phyloP scores from a whole-genome alignment of 2,888 invertebrate genomes.

The Orchesellides sinensis region DNA sequence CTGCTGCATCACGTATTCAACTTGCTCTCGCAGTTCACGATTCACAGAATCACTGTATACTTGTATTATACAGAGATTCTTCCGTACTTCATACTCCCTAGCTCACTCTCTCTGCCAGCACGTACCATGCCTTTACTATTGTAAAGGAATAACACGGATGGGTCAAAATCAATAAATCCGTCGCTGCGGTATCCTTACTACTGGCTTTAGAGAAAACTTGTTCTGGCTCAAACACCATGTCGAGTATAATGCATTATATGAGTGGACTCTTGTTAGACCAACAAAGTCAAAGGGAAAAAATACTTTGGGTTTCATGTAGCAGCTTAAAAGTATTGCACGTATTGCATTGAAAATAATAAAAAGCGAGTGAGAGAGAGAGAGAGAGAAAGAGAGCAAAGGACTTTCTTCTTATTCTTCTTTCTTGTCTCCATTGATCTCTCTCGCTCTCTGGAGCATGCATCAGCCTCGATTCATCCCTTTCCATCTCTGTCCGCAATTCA shows the following conservation, averaged over 20 bases:
- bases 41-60: background rate
- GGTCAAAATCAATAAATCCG: slow-evolving; percentile 74
- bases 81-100: background rate
- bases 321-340: background rate
- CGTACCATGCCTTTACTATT: slow-evolving; percentile 29
- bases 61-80: background rate
- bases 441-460: slow-evolving; percentile 51
- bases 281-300: slow-evolving; percentile 46
- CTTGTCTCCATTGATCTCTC: slow-evolving; percentile 58
- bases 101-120: background rate
- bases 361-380: slow-evolving; percentile 15
- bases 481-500: slow-evolving; percentile 60
- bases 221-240: slow-evolving; percentile 64
- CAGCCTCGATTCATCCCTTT: slow-evolving; percentile 57
- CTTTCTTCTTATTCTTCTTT: slow-evolving; percentile 28
- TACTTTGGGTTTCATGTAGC: slow-evolving; percentile 32
- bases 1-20: background rate
- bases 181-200: slow-evolving; percentile 71
- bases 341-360: slow-evolving; percentile 2
- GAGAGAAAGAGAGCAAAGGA: slow-evolving; percentile 6
- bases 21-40: background rate
- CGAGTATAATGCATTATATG: slow-evolving; percentile 59
- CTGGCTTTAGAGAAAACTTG: slow-evolving; percentile 59
- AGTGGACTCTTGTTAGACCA: slow-evolving; percentile 57
- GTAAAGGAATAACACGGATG: slow-evolving; percentile 69